phyloP scores from a whole-genome alignment of 2,797 vertebrate species.

The Miichthys miiuy region DNA sequence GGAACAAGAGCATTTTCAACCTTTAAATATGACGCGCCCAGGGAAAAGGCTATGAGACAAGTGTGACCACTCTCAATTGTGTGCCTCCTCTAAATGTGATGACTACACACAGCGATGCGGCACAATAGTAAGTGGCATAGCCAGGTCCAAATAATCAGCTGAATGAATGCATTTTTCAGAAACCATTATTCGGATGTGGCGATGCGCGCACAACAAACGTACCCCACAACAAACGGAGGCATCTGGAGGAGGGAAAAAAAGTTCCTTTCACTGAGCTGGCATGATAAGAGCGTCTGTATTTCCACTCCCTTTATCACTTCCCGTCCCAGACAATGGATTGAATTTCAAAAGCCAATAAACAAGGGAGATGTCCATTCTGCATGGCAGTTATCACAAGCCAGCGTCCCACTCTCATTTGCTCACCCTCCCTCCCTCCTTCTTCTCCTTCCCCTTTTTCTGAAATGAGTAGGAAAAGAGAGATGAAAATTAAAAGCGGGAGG shows the following conservation, averaged over 20 bases:
- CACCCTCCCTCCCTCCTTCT: conserved; percentile 45
- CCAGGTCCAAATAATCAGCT: conserved; percentile 82
- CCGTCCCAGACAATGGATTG: conserved; percentile 87
- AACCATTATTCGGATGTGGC: conserved; percentile 84
- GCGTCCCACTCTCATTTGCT: conserved; percentile 80
- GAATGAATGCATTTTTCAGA: conserved; percentile 86
- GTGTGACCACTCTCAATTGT: conserved; percentile 77
- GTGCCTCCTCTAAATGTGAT: conserved; percentile 76
- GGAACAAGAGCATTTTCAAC: conserved; percentile 59
- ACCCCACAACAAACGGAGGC: conserved; percentile 82
- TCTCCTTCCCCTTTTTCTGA: conserved; percentile 70
- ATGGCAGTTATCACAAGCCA: conserved; percentile 85
- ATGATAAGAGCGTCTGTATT: conserved; percentile 87
- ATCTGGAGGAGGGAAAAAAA: conserved; percentile 77
- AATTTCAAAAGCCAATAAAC: conserved; percentile 89
- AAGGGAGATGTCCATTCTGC: conserved; percentile 88
- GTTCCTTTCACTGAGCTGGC: conserved; percentile 86
- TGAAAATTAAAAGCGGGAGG: conserved; percentile 81
- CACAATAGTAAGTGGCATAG: conserved; percentile 80
- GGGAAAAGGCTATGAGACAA: conserved; percentile 76
- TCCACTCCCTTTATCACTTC: conserved; percentile 86
- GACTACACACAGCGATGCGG: conserved; percentile 75
- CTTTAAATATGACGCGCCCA: conserved; percentile 74
- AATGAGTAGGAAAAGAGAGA: conserved; percentile 78
- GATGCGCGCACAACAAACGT: conserved; percentile 81